Evolutionary conservation across 2,797 vertebrate species (phyloP).

Genomic region (Coregonus ussuriensis): DNA sequence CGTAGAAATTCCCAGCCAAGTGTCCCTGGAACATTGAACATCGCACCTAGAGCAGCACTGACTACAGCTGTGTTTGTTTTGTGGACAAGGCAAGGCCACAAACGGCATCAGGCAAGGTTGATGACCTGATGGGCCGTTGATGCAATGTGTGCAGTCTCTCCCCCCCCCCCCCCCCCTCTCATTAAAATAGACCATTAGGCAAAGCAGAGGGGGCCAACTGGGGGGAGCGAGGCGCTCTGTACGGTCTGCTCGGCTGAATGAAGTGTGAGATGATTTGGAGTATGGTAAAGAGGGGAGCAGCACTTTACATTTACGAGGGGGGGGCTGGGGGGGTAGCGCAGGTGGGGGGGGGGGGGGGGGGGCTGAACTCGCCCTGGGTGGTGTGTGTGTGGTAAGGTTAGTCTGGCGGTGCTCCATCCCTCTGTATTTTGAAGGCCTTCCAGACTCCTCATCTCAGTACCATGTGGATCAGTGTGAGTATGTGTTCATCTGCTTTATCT

Average conservation of each 20-base stretch:
- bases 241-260: slow-evolving; percentile 7
- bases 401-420: not conserved
- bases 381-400: not conserved
- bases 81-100: slow-evolving; percentile 4
- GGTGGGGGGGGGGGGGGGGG: not conserved
- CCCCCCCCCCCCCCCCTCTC: not conserved
- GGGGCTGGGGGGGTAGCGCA: not conserved
- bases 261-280: slow-evolving; percentile 18
- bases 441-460: slow-evolving; percentile 28
- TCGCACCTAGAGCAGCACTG: not conserved
- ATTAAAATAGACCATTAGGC: slow-evolving; percentile 36
- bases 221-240: not conserved
- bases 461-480: not conserved
- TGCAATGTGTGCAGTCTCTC: slow-evolving; percentile 6
- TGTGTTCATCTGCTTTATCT: slow-evolving; percentile 8
- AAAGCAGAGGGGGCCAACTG: slow-evolving; percentile 16
- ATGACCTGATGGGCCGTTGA: slow-evolving; percentile 28
- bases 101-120: slow-evolving; percentile 22
- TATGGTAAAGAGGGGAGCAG: slow-evolving; percentile 29
- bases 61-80: slow-evolving; percentile 4
- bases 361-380: slow-evolving; percentile 13
- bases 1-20: too few species aligned
- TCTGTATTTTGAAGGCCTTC: slow-evolving; percentile 1
- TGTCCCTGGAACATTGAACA: not conserved
- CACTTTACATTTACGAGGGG: not conserved